Evolutionary conservation across 2,113 vertebrate genomes (phyloP), one percentile per base, ranked within the genome.

Genomic region (Ammospiza nelsoni): DNA sequence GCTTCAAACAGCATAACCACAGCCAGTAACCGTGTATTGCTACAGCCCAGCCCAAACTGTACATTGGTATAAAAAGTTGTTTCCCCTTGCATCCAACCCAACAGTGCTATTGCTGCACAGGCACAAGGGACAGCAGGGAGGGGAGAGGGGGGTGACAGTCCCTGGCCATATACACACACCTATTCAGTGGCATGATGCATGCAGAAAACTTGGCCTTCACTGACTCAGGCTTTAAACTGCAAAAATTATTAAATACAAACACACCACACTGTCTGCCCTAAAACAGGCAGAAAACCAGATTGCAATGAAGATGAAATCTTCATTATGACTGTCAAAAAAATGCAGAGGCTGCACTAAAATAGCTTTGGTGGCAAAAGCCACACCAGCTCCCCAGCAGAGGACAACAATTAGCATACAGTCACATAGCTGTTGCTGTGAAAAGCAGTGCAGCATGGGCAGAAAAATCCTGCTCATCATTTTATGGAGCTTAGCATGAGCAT

Each of bases 291-390:
- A 77, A 92, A 89, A 92, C 6, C 73, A 94, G 88, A 94, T 23
- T 90, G 93, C 58, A 72, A 61, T 21, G 28, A 94, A 84, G 86
- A 97, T 62, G 25, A 93, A 90, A 94, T 92, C 92, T 97, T 95
- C 92, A 92, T 87, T 91, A 35, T 69, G 80, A 85, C 62, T 85
- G 80, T 94, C 96, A 96, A 97, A 97, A 90, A 92, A 91, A 62
- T 69, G 94, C 93, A 94, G 86, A 75, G 68, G 89, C 52, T 73
- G 75, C 62, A 96, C 54, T 96, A 90, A 97, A 97, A 95, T 54
- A 94, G 89, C 62, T 97, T 91, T 72, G 74, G 86, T 93, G 94
- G 85, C 77, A 97, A 97, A 98, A 96, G 87, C 89, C 90, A 86
- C 41, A 87, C 31, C 62, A 87, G 87, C 69, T 83, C 71, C 72